Percentiles rank a stretch among this genome's conserved stretches.
Conservation (phyloP, 2,888 invertebrate genomes). For the Ypsolopha sequella region DNA sequence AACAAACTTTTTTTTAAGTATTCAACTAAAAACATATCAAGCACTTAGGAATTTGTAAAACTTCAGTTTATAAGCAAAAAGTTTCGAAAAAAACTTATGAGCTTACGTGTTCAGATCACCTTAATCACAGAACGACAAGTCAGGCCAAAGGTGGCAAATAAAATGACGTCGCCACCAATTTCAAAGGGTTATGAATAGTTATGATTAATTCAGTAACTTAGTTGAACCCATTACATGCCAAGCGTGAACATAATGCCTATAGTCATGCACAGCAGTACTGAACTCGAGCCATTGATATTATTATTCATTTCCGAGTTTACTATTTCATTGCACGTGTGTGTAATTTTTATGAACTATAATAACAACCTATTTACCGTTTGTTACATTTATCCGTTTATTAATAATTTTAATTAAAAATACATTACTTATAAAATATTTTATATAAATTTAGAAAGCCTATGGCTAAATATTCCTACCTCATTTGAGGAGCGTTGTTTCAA, state of each 20-base stretch:
- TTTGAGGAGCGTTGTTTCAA: too few relatives aligned
- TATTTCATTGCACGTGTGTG: slow-evolving; percentile 12
- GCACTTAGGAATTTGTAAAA: too few relatives aligned
- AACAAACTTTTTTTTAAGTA: too few relatives aligned
- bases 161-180: slow-evolving; percentile 16
- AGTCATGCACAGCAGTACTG: slow-evolving; percentile 1
- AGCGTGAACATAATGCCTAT: slow-evolving; percentile 14
- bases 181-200: slow-evolving; percentile 13
- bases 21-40: too few relatives aligned
- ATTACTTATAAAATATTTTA: too few relatives aligned
- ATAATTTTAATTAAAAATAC: too few relatives aligned
- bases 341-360: not conserved
- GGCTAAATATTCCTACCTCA: too few relatives aligned
- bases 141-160: slow-evolving; percentile 14
- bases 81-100: too few relatives aligned
- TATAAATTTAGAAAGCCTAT: too few relatives aligned
- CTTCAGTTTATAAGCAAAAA: too few relatives aligned
- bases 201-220: slow-evolving; percentile 21
- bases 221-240: slow-evolving; percentile 12
- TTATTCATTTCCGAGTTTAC: slow-evolving; percentile 10
- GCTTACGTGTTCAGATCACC: not conserved
- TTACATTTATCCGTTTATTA: too few relatives aligned
- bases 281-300: slow-evolving; percentile 12
- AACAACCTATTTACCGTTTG: too few relatives aligned
- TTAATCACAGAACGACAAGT: not conserved